Percentiles rank a stretch among this genome's conserved stretches.
These are phyloP conservation scores for Anarsia innoxiella DNA, from an alignment of 2,888 invertebrate genomes.

Conservation along the genomic window DNA sequence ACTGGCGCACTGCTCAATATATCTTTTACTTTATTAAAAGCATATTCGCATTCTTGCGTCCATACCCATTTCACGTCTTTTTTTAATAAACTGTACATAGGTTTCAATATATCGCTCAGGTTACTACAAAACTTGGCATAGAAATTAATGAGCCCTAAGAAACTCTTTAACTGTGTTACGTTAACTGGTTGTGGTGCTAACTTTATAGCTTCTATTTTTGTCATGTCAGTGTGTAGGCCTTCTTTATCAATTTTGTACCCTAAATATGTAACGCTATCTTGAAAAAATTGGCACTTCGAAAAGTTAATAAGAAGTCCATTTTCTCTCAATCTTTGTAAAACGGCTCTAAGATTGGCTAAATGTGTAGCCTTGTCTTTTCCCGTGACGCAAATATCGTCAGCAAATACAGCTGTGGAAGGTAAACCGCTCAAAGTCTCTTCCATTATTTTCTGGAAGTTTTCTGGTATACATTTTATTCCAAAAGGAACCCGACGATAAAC, in stretches of 20 bases:
- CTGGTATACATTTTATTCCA: conserved; percentile 9
- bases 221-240: conserved; percentile 15
- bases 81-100: neutral
- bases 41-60: neutral
- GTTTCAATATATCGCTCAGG: neutral
- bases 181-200: conserved; percentile 14
- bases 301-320: conserved; percentile 15
- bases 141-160: conserved; percentile 21
- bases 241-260: conserved; percentile 9
- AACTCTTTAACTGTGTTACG: conserved; percentile 17
- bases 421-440: conserved; percentile 16
- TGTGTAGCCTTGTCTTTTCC: conserved; percentile 11
- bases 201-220: conserved; percentile 12
- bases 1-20: too few species aligned
- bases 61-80: too few species aligned
- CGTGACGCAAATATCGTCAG: too few species aligned
- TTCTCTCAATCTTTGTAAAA: conserved; percentile 12
- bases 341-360: conserved; percentile 11
- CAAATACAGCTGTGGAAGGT: conserved; percentile 13
- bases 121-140: conserved; percentile 6
- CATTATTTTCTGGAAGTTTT: too few species aligned
- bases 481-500: conserved; percentile 7
- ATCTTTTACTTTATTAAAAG: neutral
- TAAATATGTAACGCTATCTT: conserved; percentile 10
- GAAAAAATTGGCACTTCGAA: conserved; percentile 14